Conservation (phyloP, 2,113 vertebrate species). For the Festucalex cinctus region DNA sequence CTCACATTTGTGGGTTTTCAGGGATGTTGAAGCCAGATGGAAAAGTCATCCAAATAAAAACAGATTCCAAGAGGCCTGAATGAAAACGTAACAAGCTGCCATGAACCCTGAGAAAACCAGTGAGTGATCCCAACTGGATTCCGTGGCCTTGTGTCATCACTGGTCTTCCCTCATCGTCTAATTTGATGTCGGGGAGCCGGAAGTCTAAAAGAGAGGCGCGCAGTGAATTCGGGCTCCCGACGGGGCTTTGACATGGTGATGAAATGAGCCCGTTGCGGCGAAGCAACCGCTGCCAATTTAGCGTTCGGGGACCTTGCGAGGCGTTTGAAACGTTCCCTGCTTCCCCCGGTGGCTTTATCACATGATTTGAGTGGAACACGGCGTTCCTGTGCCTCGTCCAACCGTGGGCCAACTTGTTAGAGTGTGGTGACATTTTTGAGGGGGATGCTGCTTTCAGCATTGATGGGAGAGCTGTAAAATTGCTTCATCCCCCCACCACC, state of each 20-base stretch:
- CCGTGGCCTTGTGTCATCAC: conserved; percentile 35
- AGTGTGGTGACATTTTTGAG: conserved; percentile 22
- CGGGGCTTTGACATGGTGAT: conserved; percentile 41
- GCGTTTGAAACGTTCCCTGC: conserved; percentile 44
- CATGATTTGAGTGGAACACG: conserved; percentile 50
- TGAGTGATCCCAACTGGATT: conserved; percentile 2
- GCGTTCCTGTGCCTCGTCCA: conserved; percentile 50
- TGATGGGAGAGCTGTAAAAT: conserved; percentile 33
- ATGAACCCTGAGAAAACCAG: neutral
- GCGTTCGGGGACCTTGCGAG: conserved; percentile 44
- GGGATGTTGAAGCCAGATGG: neutral
- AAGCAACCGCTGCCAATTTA: conserved; percentile 52
- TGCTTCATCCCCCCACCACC: neutral
- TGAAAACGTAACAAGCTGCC: neutral
- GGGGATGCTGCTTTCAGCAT: conserved; percentile 38
- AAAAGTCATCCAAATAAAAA: neutral
- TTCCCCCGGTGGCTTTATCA: conserved; percentile 59
- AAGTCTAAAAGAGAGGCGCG: conserved; percentile 46
- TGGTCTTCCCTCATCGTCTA: conserved; percentile 57
- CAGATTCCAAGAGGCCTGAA: neutral
- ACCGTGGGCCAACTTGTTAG: conserved; percentile 37
- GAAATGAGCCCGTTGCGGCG: conserved; percentile 46
- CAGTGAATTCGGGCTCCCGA: conserved; percentile 57
- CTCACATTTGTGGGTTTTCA: neutral
- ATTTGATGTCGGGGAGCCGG: conserved; percentile 69